A percentile compares a stretch with the other conserved stretches of the same genome.
Evolutionary conservation across 2,888 invertebrate genomes (phyloP).

Genomic region (Notodonta ziczac): DNA sequence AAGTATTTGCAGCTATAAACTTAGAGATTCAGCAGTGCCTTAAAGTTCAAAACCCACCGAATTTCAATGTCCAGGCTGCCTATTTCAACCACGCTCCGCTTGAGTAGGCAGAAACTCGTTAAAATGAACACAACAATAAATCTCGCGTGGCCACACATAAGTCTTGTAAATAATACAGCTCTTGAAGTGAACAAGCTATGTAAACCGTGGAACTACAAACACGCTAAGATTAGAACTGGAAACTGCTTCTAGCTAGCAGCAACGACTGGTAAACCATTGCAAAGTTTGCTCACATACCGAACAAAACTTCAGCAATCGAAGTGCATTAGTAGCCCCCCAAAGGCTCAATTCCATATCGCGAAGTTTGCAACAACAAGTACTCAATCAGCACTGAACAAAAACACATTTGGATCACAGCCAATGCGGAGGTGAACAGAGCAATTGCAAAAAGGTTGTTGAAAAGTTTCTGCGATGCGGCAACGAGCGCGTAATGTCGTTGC

Average conservation of each 20-base stretch:
- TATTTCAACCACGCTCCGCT: not conserved
- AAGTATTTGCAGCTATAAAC: too few relatives aligned
- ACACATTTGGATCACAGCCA: constrained; percentile 21
- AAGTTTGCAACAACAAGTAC: constrained; percentile 8
- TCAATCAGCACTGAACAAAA: constrained; percentile 12
- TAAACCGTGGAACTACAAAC: constrained; percentile 22
- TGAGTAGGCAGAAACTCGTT: constrained; percentile 2
- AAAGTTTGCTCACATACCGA: not conserved
- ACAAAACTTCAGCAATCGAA: not conserved
- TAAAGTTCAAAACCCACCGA: not conserved
- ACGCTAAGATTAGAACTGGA: constrained; percentile 24
- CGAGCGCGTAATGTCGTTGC: not conserved
- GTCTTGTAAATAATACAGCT: constrained; percentile 30
- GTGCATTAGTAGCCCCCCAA: not conserved
- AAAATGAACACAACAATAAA: not conserved
- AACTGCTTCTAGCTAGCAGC: not conserved
- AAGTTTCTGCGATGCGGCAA: constrained; percentile 4
- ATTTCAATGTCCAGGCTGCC: not conserved
- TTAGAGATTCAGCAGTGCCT: too few relatives aligned
- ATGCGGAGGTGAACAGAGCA: constrained; percentile 7
- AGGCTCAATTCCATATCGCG: constrained; percentile 9
- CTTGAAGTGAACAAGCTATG: constrained; percentile 23
- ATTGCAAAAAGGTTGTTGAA: constrained; percentile 15
- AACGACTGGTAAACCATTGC: not conserved
- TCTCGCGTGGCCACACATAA: not conserved